phyloP scores from a whole-genome alignment of 2,797 vertebrate species.

The Perodicticus potto region DNA sequence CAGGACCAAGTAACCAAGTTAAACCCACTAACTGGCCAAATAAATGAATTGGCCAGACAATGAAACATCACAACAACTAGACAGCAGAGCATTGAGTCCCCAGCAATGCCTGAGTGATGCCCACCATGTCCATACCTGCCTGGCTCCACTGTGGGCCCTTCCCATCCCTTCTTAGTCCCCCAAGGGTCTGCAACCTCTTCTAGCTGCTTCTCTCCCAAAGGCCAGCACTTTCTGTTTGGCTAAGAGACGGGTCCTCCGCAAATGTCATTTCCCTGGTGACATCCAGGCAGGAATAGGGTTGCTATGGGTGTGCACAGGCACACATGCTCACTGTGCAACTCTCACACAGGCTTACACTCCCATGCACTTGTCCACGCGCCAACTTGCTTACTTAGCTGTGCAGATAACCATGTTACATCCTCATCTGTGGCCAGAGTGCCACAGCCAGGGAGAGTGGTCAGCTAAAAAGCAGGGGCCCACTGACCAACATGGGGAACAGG shows the following conservation, averaged over 20 bases:
- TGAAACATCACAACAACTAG: neutral
- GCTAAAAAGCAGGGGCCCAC: neutral
- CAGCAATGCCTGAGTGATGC: rapidly evolving
- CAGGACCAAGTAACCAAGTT: neutral
- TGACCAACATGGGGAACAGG: no score
- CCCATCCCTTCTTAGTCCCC: neutral
- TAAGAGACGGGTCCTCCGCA: neutral
- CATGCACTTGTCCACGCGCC: neutral
- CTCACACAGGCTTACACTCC: neutral
- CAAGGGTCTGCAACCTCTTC: neutral
- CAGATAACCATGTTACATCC: neutral
- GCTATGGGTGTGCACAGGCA: neutral
- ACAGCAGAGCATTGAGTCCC: neutral
- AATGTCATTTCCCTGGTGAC: neutral
- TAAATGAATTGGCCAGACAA: neutral
- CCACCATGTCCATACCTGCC: neutral
- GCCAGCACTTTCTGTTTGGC: neutral
- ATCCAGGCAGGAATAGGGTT: neutral
- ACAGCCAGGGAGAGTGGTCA: neutral
- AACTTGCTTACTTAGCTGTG: no score
- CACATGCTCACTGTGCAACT: neutral
- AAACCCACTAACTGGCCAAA: neutral
- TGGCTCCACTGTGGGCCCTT: neutral
- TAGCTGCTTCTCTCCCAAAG: neutral
- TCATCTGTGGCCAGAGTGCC: neutral